Conservation (phyloP, 2,113 vertebrate genomes). For the Zosterops lateralis region DNA sequence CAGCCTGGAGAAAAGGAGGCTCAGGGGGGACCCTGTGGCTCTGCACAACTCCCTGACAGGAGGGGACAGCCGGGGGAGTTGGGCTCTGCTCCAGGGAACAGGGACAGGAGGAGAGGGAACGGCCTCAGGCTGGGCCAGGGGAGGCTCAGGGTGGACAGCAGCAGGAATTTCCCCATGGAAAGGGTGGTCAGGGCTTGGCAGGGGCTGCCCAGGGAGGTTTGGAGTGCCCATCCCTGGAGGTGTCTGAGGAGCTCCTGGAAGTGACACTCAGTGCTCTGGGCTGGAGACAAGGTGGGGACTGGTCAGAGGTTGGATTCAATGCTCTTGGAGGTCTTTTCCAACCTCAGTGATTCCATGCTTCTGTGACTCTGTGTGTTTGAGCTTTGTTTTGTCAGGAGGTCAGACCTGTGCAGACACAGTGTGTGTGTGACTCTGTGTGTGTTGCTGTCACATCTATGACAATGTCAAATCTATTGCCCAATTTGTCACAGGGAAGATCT, state of each 20-base stretch:
- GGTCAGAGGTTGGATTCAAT: accelerated
- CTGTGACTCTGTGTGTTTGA: neutral
- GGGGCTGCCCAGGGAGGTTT: neutral
- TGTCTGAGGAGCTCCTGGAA: neutral
- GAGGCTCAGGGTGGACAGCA: neutral
- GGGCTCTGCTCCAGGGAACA: neutral
- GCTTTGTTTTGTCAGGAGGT: neutral
- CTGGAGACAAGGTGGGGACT: neutral
- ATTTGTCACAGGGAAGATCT: neutral
- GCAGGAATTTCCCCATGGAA: neutral
- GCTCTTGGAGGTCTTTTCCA: neutral
- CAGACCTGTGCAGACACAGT: neutral
- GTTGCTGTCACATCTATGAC: neutral
- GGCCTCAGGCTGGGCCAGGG: neutral
- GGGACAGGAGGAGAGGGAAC: neutral
- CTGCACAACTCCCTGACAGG: neutral
- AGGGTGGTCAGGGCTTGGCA: accelerated
- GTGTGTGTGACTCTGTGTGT: no score
- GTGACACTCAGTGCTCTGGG: neutral
- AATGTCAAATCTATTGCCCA: neutral
- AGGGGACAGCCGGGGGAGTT: neutral
- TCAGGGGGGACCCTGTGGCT: neutral
- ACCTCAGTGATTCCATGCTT: neutral
- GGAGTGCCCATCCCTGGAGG: neutral
- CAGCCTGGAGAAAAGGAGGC: neutral